Evolutionary conservation across 2,888 invertebrate species (phyloP).

Genomic region (Quadroppia sp.): DNA sequence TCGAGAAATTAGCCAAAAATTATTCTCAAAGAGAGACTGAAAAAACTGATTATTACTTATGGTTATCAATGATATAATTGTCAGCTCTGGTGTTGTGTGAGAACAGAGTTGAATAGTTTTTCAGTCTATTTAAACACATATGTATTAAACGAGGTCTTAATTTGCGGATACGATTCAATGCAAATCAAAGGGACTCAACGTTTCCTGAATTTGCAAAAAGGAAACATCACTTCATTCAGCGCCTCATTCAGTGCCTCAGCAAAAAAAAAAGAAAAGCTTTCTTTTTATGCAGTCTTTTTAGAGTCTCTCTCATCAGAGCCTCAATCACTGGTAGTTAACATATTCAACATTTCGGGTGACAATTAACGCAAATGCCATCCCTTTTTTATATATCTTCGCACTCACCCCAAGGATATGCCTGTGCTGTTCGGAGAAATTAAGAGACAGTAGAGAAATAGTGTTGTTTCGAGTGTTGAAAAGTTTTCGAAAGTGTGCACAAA

Average conservation of each 20-base stretch:
- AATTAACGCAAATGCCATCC: too few relatives aligned
- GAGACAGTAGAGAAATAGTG: too few relatives aligned
- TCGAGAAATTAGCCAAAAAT: slow-evolving; percentile 16
- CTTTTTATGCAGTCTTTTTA: too few relatives aligned
- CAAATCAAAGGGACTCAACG: slow-evolving; percentile 25
- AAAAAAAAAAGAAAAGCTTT: too few relatives aligned
- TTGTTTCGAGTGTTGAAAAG: slow-evolving; percentile 20
- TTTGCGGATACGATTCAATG: slow-evolving; percentile 5
- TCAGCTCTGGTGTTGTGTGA: background rate
- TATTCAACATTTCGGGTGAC: background rate
- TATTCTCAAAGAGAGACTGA: slow-evolving; percentile 10
- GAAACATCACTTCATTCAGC: slow-evolving; percentile 28
- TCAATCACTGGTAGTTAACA: slow-evolving; percentile 27
- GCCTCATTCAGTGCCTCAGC: background rate
- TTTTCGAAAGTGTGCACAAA: slow-evolving; percentile 4
- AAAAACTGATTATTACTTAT: background rate
- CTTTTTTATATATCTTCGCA: slow-evolving; percentile 4
- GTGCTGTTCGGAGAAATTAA: background rate
- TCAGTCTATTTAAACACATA: too few relatives aligned
- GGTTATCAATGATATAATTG: background rate
- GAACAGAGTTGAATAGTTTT: too few relatives aligned
- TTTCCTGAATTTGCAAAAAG: slow-evolving; percentile 33
- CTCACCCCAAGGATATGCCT: slow-evolving; percentile 30
- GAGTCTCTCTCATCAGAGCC: slow-evolving; percentile 20
- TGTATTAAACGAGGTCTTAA: slow-evolving; percentile 20